Evolutionary conservation across 2,113 vertebrate species (phyloP).

Genomic region (Dicentrarchus labrax): DNA sequence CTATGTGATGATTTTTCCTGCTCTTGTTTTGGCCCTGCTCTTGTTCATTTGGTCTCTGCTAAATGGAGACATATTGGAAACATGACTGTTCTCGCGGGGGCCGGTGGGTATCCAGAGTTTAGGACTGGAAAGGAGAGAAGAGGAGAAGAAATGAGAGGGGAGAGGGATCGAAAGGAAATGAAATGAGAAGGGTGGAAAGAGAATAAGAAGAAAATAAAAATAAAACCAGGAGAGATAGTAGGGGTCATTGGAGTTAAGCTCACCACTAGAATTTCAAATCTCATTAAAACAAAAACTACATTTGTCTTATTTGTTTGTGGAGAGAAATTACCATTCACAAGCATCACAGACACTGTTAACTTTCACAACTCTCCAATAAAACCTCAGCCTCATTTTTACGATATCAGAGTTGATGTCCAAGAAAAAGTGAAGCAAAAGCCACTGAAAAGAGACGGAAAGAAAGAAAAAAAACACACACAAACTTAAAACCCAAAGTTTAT

Average conservation of each 20-base stretch:
- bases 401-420: constrained; percentile 68
- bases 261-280: constrained; percentile 44
- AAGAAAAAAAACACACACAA: constrained; percentile 23
- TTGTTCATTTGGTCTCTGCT: constrained; percentile 66
- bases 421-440: constrained; percentile 42
- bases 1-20: constrained; percentile 73
- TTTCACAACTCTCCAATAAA: constrained; percentile 77
- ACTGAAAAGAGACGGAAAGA: constrained; percentile 29
- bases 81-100: constrained; percentile 56
- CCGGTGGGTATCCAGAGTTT: constrained; percentile 55
- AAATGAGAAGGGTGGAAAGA: constrained; percentile 42
- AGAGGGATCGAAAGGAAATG: constrained; percentile 35
- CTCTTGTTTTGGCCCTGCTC: constrained; percentile 67
- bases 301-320: constrained; percentile 70
- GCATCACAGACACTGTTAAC: constrained; percentile 76
- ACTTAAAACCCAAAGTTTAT: constrained; percentile 66
- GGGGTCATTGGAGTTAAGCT: constrained; percentile 37
- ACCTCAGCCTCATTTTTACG: constrained; percentile 70
- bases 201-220: constrained; percentile 33
- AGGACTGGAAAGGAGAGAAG: constrained; percentile 42
- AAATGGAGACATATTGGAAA: constrained; percentile 77
- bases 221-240: constrained; percentile 24
- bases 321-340: constrained; percentile 66
- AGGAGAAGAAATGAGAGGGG: constrained; percentile 39
- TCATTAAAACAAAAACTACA: constrained; percentile 59